A percentile compares a stretch with the other conserved stretches of the same genome.
Conservation (phyloP, 2,888 invertebrate genomes). For the Drosophila neotestacea region DNA sequence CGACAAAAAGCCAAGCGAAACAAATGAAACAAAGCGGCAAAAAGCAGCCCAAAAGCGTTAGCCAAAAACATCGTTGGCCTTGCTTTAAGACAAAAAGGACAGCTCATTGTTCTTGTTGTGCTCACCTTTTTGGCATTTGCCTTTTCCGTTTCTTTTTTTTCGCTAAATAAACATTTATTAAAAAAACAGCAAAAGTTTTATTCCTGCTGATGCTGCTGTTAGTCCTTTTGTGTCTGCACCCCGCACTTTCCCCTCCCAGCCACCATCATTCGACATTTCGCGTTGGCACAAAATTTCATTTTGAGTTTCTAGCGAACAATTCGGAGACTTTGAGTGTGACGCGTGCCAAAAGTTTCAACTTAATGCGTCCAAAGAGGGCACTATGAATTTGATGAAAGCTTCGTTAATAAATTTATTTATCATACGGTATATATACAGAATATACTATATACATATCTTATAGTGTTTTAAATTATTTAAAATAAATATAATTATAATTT, state of each 20-base stretch:
- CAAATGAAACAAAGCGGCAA: slow-evolving; percentile 17
- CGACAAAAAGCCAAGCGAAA: slow-evolving; percentile 32
- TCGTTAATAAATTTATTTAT: slow-evolving; percentile 5
- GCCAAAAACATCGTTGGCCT: slow-evolving; percentile 37
- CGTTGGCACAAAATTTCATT: slow-evolving; percentile 65
- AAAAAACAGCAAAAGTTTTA: slow-evolving; percentile 70
- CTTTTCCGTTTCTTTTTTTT: slow-evolving; percentile 33
- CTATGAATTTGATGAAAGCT: slow-evolving; percentile 7
- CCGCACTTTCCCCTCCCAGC: slow-evolving; percentile 1
- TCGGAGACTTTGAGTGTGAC: slow-evolving; percentile 52
- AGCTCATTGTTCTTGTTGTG: slow-evolving; percentile 51
- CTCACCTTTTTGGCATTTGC: slow-evolving; percentile 67
- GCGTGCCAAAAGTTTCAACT: slow-evolving; percentile 55
- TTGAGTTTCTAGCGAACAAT: slow-evolving; percentile 63
- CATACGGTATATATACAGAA: neutral
- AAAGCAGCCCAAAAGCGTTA: slow-evolving; percentile 40
- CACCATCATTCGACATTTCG: slow-evolving; percentile 12
- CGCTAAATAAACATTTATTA: slow-evolving; percentile 78
- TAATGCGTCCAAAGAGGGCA: slow-evolving; percentile 2
- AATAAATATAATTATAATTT: too few relatives aligned
- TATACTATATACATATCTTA: neutral
- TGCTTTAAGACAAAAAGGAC: slow-evolving; percentile 66
- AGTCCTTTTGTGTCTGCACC: slow-evolving; percentile 34
- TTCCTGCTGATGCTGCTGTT: slow-evolving; percentile 64
- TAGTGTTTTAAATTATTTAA: neutral